Percentiles rank a stretch among this genome's conserved stretches.
These are phyloP conservation scores for Adrianichthys oophorus DNA, from an alignment of 2,797 vertebrate species.

Conservation along the genomic window DNA sequence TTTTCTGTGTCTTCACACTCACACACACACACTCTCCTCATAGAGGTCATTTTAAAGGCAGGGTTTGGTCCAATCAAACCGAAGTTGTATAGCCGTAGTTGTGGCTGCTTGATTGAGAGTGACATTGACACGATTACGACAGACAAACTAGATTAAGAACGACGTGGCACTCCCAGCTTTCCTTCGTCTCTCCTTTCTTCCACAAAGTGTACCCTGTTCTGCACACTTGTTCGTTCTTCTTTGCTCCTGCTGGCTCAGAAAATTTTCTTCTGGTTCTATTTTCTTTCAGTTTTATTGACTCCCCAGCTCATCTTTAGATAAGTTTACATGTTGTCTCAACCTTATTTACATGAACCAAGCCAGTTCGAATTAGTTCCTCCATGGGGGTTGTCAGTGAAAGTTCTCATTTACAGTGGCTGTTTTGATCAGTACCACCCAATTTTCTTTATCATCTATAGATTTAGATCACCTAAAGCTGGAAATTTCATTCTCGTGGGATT, in stretches of 20 bases:
- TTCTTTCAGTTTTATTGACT: constrained; percentile 42
- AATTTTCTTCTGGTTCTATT: constrained; percentile 28
- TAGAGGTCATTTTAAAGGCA: constrained; percentile 79
- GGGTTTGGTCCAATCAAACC: constrained; percentile 76
- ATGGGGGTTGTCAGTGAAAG: background rate
- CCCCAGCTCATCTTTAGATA: constrained; percentile 21
- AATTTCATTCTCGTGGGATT: constrained; percentile 1
- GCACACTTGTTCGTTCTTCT: constrained; percentile 45
- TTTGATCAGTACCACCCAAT: background rate
- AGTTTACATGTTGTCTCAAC: constrained; percentile 3
- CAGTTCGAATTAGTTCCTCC: background rate
- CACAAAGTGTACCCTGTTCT: constrained; percentile 51
- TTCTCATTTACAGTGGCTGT: background rate
- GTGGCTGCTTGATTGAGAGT: constrained; percentile 84
- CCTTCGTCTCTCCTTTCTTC: constrained; percentile 65
- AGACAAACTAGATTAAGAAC: constrained; percentile 84
- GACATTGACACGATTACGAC: constrained; percentile 86
- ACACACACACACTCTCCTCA: constrained; percentile 48
- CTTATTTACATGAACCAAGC: constrained; percentile 3
- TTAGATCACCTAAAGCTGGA: constrained; percentile 1
- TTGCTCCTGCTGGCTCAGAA: constrained; percentile 53
- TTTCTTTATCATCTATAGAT: background rate
- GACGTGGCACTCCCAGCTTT: constrained; percentile 72
- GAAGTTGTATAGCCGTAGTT: constrained; percentile 83
- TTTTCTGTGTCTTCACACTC: constrained; percentile 16